Percentiles rank a stretch among this genome's conserved stretches.
phyloP scores from a whole-genome alignment of 2,888 invertebrate genomes.

The Flexamia atlantica region DNA sequence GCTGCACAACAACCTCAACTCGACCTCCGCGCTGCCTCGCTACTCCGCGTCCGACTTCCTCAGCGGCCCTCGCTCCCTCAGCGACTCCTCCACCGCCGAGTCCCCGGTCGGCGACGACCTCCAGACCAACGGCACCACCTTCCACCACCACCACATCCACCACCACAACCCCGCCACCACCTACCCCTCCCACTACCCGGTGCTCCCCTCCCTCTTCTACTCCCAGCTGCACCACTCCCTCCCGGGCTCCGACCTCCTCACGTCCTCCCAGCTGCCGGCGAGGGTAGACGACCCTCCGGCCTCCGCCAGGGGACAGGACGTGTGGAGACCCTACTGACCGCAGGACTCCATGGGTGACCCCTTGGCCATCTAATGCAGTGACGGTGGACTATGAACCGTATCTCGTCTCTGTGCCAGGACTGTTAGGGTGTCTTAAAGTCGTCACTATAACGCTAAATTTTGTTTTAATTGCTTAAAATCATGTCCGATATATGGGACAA shows the following conservation, averaged over 20 bases:
- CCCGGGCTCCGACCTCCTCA: constrained; percentile 63
- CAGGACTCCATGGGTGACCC: constrained; percentile 55
- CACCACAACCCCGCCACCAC: constrained; percentile 73
- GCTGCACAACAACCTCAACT: constrained; percentile 61
- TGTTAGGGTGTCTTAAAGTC: not conserved
- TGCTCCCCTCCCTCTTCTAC: constrained; percentile 89
- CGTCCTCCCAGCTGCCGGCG: constrained; percentile 61
- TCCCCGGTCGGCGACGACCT: constrained; percentile 70
- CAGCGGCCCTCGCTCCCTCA: constrained; percentile 85
- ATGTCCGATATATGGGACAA: no score
- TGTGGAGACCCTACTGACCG: constrained; percentile 86
- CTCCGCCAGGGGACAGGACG: constrained; percentile 79
- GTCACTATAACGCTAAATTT: not conserved
- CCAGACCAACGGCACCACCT: constrained; percentile 59
- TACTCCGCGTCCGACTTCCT: constrained; percentile 83
- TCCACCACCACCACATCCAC: constrained; percentile 78
- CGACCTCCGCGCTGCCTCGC: constrained; percentile 78
- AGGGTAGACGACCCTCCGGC: constrained; percentile 60
- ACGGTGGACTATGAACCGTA: not conserved
- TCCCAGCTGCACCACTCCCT: constrained; percentile 81
- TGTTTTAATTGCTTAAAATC: no score
- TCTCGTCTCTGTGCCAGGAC: not conserved
- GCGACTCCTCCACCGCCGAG: constrained; percentile 83
- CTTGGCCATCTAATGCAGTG: constrained; percentile 46
- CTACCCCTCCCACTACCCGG: constrained; percentile 75